Evolutionary conservation across 2,888 invertebrate genomes (phyloP), one percentile per base, ranked within the genome.

Genomic region (Monochamus alternatus): DNA sequence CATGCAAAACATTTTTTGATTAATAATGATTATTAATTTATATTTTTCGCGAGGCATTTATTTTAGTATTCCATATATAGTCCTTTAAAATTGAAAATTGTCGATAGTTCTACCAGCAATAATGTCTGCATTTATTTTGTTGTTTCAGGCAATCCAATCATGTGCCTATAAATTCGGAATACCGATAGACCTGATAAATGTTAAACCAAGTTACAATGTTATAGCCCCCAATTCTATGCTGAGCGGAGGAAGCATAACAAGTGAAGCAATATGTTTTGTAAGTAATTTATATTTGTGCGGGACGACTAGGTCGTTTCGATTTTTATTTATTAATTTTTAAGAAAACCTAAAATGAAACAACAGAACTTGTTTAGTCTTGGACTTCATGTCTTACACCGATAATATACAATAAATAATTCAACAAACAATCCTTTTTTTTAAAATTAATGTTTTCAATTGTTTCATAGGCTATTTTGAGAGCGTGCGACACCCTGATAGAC

Each of bases 241-340:
- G 0, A 93, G 94, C 3, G 95, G 94, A 14, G 95, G 94, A 0
- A 94, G 94, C 83, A 86, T 93, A 0, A 92, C 94, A 0, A 94
- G 94, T 82, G 96, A 96, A 86, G 89, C 91, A n/a, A 89, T 93
- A 2, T 91, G 92, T 43, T 87, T 85, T 81, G 89, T 89, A 84
- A 84, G 85, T 84, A 59, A 38, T n/a, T 32, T 7, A 9, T 47
- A 44, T 38, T 22, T 22, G 22, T 22, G 22, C 22, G 1, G 22
- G 22, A 22, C 22, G 22, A 22, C 22, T 22, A 22, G 22, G 22
- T 22, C 22, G 22, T 22, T 22, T 1, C 22, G 22, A 22, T 22
- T 22, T 22, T 22, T 22, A 22, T 22, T 22, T 22, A 22, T 22
- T 22, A 22, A 22, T 0, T 22, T 1, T 1, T 22, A 0, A 22